phyloP scores from a whole-genome alignment of 2,797 vertebrate genomes.

The Sebastolobus altivelis region DNA sequence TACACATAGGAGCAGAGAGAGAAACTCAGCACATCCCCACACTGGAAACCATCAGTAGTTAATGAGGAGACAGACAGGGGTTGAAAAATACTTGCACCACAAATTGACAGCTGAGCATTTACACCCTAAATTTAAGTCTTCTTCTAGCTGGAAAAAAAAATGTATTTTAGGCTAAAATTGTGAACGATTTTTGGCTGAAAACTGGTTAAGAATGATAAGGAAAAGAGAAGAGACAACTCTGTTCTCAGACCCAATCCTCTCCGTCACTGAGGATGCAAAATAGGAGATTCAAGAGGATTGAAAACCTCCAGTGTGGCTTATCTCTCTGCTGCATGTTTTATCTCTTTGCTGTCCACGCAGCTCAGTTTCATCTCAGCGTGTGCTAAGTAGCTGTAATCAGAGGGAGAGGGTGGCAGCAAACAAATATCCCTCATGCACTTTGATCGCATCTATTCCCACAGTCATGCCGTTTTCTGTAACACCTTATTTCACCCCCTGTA shows the following conservation, averaged over 20 bases:
- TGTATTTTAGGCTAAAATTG: conserved; percentile 12
- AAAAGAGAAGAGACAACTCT: conserved; percentile 24
- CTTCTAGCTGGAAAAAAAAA: conserved; percentile 2
- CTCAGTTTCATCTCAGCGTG: conserved; percentile 56
- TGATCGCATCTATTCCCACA: conserved; percentile 6
- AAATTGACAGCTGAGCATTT: conserved; percentile 44
- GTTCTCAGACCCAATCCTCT: conserved; percentile 45
- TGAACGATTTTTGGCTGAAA: conserved; percentile 6
- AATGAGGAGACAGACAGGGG: conserved; percentile 35
- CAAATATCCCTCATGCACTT: conserved; percentile 44
- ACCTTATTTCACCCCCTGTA: not conserved
- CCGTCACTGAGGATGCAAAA: conserved; percentile 54
- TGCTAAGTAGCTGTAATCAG: conserved; percentile 58
- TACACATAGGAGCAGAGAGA: conserved; percentile 44
- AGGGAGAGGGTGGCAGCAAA: conserved; percentile 27
- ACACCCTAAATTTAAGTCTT: conserved; percentile 9
- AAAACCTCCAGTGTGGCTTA: conserved; percentile 53
- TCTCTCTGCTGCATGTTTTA: conserved; percentile 50
- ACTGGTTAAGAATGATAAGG: conserved; percentile 14
- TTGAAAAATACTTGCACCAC: conserved; percentile 8
- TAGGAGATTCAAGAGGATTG: conserved; percentile 46
- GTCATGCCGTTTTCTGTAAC: not conserved
- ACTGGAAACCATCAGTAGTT: conserved; percentile 34
- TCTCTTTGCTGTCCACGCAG: conserved; percentile 49
- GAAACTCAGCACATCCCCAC: conserved; percentile 47